Evolutionary conservation across 2,888 invertebrate genomes (phyloP), one percentile per base, ranked within the genome.

Genomic region (Metalampra italica): DNA sequence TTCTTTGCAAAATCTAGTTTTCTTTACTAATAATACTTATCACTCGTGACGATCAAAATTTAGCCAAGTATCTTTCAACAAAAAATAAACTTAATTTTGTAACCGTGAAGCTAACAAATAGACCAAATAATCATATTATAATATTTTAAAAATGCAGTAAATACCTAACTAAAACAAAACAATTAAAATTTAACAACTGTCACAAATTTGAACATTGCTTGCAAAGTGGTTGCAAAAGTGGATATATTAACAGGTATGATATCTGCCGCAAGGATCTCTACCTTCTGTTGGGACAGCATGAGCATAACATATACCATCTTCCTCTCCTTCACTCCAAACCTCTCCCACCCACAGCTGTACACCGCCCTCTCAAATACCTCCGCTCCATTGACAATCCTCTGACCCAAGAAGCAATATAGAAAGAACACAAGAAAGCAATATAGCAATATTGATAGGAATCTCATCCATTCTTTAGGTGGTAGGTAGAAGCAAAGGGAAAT

Each of bases 281-380:
- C 71, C 0, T 76, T 75, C 48, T 70, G 75, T 53, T 88, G 88
- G 0, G 85, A 74, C 50, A 77, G 70, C 12, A 75, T 43, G 14
- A 87, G 55, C 71, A 84, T 80, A 9, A 78, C 50, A 29, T 64
- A 82, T 0, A 84, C 53, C 7, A 71, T 48, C 52, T 71, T 82
- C 59, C 70, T 71, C 41, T 84, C 79, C 0, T 66, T 75, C 9
- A 73, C n/a, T 12, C 64, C 63, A 45, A 85, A 85, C 4, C 76
- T 79, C 56, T 88, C 85, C 88, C 88, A 88, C 0, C 87, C 87
- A 53, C 88, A 86, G 38, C 75, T 63, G 49, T 85, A 87, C 0
- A 85, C 73, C 0, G 83, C 69, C 3, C 54, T 69, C 51, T 80
- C 83, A 43, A 84, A 87, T 2, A 52, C 47, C 52, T 82, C 80